Evolutionary conservation across 2,888 invertebrate genomes (phyloP).

Genomic region (Pristionchus arcanus): DNA sequence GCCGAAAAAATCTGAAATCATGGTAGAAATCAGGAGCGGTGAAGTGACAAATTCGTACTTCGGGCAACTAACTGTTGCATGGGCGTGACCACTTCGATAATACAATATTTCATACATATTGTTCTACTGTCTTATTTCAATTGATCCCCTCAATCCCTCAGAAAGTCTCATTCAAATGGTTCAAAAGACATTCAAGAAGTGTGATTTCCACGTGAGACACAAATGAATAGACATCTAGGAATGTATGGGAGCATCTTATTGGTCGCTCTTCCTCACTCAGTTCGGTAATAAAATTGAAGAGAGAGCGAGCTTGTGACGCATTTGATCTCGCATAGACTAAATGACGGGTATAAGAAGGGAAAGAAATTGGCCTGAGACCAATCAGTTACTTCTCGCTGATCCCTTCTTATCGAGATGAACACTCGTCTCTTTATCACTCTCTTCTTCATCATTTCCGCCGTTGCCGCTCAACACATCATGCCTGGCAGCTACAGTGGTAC

Average conservation of each 20-base stretch:
- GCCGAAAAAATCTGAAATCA: neutral
- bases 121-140: neutral
- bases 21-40: neutral
- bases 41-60: neutral
- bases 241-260: neutral
- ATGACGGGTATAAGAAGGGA: conserved; percentile 4
- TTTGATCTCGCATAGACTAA: neutral
- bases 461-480: neutral
- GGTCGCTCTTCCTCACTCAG: neutral
- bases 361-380: neutral
- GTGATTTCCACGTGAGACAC: neutral
- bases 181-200: neutral
- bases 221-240: neutral
- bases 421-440: neutral
- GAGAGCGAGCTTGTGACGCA: neutral
- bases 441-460: neutral
- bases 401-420: neutral
- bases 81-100: no score
- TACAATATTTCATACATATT: no score
- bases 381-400: neutral
- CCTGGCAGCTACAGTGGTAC: conserved; percentile 34
- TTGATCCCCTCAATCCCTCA: no score
- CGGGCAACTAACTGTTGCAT: neutral
- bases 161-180: no score
- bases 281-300: neutral